Evolutionary conservation across 1,140 invertebrate species (phyloP).

Genomic region (Lepeophtheirus salmonis): DNA sequence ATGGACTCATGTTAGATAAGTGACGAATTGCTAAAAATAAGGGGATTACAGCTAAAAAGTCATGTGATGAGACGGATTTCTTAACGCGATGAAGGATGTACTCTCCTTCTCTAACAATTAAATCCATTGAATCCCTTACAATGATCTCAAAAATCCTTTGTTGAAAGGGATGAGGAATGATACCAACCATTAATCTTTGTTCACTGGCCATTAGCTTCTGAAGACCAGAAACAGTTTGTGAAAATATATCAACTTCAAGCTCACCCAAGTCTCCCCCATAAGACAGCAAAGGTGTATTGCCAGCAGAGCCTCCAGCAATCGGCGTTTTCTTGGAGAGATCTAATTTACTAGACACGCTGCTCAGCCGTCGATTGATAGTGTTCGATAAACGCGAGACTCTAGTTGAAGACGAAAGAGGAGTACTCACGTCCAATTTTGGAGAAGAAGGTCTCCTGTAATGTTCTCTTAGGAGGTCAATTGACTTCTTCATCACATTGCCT

Average conservation of each 20-base stretch:
- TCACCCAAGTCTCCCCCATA: constrained; percentile 41
- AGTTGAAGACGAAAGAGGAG: not conserved
- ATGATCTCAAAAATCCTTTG: constrained; percentile 64
- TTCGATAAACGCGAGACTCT: not conserved
- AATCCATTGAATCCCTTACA: constrained; percentile 59
- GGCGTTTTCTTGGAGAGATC: constrained; percentile 1
- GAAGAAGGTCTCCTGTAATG: constrained; percentile 6
- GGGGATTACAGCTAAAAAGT: constrained; percentile 11
- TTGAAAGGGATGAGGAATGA: constrained; percentile 58
- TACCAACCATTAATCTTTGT: constrained; percentile 52
- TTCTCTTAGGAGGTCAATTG: constrained; percentile 3
- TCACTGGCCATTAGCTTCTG: constrained; percentile 73
- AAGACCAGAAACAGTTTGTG: constrained; percentile 63
- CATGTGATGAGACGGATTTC: constrained; percentile 9
- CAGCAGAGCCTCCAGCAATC: not conserved
- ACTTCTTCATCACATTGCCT: constrained; percentile 15
- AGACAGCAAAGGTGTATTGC: constrained; percentile 19
- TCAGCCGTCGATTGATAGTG: not conserved
- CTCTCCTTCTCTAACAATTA: constrained; percentile 38
- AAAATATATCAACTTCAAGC: constrained; percentile 66
- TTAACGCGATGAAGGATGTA: constrained; percentile 6
- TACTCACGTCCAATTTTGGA: not conserved
- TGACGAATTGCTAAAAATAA: constrained; percentile 9
- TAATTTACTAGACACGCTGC: constrained; percentile 3
- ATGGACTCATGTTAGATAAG: not conserved